Percentiles rank a stretch among this genome's conserved stretches.
These are phyloP conservation scores for Halcyon malimbica DNA, from an alignment of 2,113 vertebrate species.

Conservation along the genomic window DNA sequence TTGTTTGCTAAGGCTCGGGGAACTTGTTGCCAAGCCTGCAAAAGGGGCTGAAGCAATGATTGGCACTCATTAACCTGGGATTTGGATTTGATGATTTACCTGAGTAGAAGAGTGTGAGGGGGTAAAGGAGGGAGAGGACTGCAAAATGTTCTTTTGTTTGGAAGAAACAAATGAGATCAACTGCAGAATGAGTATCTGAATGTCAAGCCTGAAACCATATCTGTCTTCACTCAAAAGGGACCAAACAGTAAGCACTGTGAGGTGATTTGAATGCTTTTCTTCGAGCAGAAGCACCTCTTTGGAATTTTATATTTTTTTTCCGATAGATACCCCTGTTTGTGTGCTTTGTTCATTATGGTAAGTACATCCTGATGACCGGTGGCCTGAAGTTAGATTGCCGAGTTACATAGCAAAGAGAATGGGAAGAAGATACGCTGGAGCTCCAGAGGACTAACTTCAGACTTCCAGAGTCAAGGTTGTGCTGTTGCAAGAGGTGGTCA, in stretches of 20 bases:
- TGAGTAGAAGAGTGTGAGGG: constrained; percentile 31
- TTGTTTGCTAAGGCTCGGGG: constrained; percentile 86
- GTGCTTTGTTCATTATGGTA: background rate
- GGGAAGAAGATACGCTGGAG: background rate
- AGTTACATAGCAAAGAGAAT: background rate
- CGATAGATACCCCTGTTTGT: background rate
- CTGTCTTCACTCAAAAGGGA: constrained; percentile 21
- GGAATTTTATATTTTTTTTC: background rate
- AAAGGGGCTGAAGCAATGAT: constrained; percentile 81
- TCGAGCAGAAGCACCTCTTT: background rate
- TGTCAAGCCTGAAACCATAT: constrained; percentile 46
- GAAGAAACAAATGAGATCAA: constrained; percentile 62
- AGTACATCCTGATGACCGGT: background rate
- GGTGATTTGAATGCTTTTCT: constrained; percentile 20
- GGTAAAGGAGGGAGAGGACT: constrained; percentile 18
- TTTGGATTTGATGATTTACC: constrained; percentile 70
- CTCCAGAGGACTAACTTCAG: background rate
- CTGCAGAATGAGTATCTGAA: constrained; percentile 8
- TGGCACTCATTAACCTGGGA: constrained; percentile 90
- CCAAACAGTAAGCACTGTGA: background rate
- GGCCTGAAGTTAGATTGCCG: background rate
- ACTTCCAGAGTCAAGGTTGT: background rate
- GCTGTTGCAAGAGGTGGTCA: background rate
- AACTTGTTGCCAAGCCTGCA: constrained; percentile 88
- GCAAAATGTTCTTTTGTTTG: constrained; percentile 63